phyloP scores from a whole-genome alignment of 1,140 invertebrate genomes.

The Heliothis virescens region DNA sequence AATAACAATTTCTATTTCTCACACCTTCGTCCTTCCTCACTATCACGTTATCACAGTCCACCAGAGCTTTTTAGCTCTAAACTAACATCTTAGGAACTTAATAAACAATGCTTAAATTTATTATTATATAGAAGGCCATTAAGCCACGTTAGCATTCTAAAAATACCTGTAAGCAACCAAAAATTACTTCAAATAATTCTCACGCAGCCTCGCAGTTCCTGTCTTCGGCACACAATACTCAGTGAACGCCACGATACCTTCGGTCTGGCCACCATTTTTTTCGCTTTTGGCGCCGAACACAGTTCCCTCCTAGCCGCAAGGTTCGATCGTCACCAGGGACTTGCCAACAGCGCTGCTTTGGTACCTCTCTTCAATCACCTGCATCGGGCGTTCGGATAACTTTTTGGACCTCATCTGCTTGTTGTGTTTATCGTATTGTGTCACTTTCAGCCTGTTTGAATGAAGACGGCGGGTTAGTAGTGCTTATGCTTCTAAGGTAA shows the following conservation, averaged over 20 bases:
- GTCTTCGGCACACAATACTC: conserved; percentile 96
- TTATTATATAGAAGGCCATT: no score
- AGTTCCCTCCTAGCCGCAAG: conserved; percentile 88
- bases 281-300: conserved; percentile 90
- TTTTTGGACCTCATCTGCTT: conserved; percentile 91
- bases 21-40: no score
- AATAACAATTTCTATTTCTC: no score
- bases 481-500: background rate
- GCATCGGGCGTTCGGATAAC: conserved; percentile 93
- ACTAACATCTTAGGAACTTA: no score
- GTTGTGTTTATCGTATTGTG: conserved; percentile 90
- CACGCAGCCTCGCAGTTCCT: conserved; percentile 90
- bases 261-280: conserved; percentile 94
- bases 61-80: no score
- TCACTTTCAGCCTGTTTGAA: conserved; percentile 88
- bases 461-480: conserved; percentile 82
- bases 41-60: no score
- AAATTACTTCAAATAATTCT: background rate
- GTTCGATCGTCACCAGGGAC: conserved; percentile 90
- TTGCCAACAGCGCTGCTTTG: conserved; percentile 91
- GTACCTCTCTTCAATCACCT: conserved; percentile 91
- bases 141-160: no score
- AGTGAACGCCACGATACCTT: conserved; percentile 93
- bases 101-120: no score
- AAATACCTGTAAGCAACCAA: no score